These are phyloP conservation scores for Drosophila emarginata DNA, from an alignment of 2,888 invertebrate species.

Conservation along the genomic window DNA sequence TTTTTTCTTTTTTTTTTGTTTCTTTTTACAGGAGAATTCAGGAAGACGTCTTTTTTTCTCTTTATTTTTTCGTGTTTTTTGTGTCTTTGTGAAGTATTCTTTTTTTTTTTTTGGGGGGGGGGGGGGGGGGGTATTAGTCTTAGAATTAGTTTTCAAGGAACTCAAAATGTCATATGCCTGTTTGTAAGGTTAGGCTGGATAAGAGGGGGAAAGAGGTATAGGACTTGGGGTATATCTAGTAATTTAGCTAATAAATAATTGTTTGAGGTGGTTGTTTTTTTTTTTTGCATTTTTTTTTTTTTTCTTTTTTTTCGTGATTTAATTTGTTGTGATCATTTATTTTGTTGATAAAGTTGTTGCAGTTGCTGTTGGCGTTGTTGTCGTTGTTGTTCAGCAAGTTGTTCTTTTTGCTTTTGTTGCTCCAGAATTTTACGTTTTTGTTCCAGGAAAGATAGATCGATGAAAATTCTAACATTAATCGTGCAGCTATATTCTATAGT, in stretches of 20 bases:
- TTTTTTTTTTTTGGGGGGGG: slow-evolving; percentile 16
- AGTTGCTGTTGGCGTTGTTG: slow-evolving; percentile 79
- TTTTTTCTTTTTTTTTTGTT: slow-evolving; percentile 10
- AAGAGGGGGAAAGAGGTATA: slow-evolving; percentile 3
- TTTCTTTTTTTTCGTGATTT: slow-evolving; percentile 47
- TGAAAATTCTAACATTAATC: slow-evolving; percentile 88
- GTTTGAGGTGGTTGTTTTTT: slow-evolving; percentile 26
- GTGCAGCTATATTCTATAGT: slow-evolving; percentile 81
- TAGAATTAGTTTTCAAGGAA: slow-evolving; percentile 51
- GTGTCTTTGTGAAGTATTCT: neutral
- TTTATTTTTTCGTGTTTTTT: neutral
- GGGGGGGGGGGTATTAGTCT: slow-evolving; percentile 35
- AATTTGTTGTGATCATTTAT: slow-evolving; percentile 47
- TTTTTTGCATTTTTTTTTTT: slow-evolving; percentile 32
- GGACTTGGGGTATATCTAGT: slow-evolving; percentile 12
- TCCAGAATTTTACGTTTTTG: slow-evolving; percentile 86
- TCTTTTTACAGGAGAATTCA: slow-evolving; percentile 49
- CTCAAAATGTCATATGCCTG: neutral
- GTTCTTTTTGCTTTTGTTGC: slow-evolving; percentile 84
- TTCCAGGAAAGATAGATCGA: slow-evolving; percentile 92
- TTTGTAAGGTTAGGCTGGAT: slow-evolving; percentile 8
- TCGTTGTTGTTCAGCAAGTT: slow-evolving; percentile 80
- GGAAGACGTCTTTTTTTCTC: neutral
- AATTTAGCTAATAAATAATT: slow-evolving; percentile 2
- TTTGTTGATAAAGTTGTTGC: slow-evolving; percentile 82